Evolutionary conservation across 2,888 invertebrate genomes (phyloP), one percentile per base, ranked within the genome.

Genomic region (Linhomoeus sp.): DNA sequence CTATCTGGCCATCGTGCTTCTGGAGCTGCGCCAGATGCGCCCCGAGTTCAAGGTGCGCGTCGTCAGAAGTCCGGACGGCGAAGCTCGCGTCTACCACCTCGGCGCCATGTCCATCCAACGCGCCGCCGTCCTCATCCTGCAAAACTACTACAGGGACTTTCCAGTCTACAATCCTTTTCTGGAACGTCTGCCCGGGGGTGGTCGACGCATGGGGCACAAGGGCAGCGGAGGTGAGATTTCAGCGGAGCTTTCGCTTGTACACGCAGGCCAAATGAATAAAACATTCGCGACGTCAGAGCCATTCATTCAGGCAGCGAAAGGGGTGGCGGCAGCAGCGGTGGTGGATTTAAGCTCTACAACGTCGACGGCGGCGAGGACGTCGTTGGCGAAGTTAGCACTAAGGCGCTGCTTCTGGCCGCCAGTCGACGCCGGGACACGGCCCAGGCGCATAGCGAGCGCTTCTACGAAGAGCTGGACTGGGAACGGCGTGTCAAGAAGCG

Each of bases 81-180:
- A 83, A 56, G 81, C 83, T 53, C 76, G 77, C 56, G 80, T 83
- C 1, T 90, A 84, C 66, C 76, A 78, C n/a, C 77, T 88, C 19
- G 68, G 67, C 43, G 50, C 61, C 38, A 70, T 92, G 51, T 88
- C 87, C 58, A 84, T 94, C 57, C 94, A 94, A 65, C 72, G 90
- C 58, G 86, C 92, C 0, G 90, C 94, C 0, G 82, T 88, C 12
- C 85, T 84, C 80, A 79, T 88, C 3, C 69, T 94, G 38, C 86
- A 92, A 67, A 80, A 79, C 58, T 99, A 97, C 68, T 20, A 39
- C 7, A 81, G 85, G 0, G 87, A 88, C 63, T 97, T 97, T 67
- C 79, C 86, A 0, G 82, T 88, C 54, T 97, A 87, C 65, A 97
- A 97, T 71, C 90, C 90, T 0, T 90, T 90, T 66, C 72, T 90